phyloP scores from a whole-genome alignment of 2,113 vertebrate genomes.

The Psophia crepitans region DNA sequence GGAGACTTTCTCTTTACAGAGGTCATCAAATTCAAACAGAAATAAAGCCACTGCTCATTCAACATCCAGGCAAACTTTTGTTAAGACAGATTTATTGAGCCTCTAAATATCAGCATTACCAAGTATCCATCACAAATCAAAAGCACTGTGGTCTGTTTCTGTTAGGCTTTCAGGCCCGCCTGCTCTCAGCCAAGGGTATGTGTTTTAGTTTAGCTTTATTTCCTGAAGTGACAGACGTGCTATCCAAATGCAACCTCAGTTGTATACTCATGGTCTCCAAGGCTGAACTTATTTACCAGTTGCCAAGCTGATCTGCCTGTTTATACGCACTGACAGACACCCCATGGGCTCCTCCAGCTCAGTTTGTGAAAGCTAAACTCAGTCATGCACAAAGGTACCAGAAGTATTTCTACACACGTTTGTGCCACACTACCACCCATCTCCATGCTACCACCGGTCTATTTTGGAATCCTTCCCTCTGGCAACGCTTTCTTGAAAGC shows the following conservation, averaged over 20 bases:
- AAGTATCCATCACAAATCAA: neutral
- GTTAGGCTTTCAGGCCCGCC: neutral
- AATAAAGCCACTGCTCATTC: neutral
- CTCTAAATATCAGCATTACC: neutral
- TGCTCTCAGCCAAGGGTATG: neutral
- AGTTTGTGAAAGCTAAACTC: neutral
- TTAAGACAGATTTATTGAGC: neutral
- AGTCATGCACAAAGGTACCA: neutral
- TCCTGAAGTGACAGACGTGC: neutral
- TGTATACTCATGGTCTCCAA: neutral
- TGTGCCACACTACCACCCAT: neutral
- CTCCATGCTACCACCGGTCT: neutral
- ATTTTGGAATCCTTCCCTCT: neutral
- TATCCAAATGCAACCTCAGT: neutral
- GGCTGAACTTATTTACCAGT: neutral
- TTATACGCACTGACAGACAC: neutral
- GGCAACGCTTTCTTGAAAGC: neutral
- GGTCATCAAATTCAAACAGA: neutral
- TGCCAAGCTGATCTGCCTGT: neutral
- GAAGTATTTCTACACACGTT: neutral
- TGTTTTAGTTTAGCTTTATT: neutral
- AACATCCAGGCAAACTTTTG: neutral
- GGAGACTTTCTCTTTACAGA: neutral
- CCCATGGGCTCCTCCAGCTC: neutral
- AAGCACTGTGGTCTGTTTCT: neutral